Evolutionary conservation across 37 sponge, comb jelly and placozoan genomes (phyloP).

Genomic region (Theonella swinhoei): DNA sequence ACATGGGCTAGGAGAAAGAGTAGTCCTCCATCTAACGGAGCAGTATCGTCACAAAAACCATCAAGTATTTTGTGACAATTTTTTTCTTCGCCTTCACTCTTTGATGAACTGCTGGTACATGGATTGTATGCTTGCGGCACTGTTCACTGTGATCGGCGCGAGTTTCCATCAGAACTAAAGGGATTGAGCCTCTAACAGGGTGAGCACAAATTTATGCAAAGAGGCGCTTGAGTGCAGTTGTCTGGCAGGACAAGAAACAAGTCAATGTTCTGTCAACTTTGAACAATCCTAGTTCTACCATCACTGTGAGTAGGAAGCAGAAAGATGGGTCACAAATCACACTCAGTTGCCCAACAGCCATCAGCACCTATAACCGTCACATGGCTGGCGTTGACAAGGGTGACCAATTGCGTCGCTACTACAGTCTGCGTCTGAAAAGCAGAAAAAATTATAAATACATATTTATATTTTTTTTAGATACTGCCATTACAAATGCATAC

Average conservation of each 20-base stretch:
- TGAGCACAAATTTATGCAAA: no score
- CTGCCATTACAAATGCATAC: not conserved
- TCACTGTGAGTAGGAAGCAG: conserved; percentile 7
- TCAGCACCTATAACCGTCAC: not conserved
- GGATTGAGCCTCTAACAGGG: no score
- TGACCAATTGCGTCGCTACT: conserved; percentile 14
- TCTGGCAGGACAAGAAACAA: conserved; percentile 9
- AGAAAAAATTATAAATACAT: conserved; percentile 9
- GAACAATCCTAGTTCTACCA: not conserved
- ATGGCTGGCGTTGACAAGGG: conserved; percentile 11
- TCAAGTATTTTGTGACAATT: no score
- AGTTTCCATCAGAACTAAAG: no score
- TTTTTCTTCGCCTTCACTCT: no score
- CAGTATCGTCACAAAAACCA: no score
- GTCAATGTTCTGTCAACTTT: conserved; percentile 5
- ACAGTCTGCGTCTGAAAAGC: conserved; percentile 3
- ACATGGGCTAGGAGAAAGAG: no score
- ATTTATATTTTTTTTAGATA: not conserved
- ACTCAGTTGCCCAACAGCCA: not conserved
- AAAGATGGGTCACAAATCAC: not conserved
- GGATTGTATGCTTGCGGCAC: no score
- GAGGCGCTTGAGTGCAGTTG: not conserved
- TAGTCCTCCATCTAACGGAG: no score
- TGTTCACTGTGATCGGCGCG: no score
- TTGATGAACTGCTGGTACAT: no score